Conservation (phyloP, 2,888 invertebrate genomes). For the Macaria liturata region DNA sequence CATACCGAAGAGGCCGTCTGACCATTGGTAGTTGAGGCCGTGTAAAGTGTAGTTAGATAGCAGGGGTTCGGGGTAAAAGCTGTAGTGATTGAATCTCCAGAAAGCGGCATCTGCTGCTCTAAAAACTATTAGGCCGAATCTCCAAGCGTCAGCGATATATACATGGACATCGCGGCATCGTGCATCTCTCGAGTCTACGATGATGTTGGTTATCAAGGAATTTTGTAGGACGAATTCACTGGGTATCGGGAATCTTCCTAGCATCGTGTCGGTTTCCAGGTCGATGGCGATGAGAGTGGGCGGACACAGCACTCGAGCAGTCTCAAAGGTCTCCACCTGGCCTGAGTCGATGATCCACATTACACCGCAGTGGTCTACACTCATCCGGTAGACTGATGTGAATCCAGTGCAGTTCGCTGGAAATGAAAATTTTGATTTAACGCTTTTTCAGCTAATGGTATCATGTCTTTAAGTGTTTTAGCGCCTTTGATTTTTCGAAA, state of each 20-base stretch:
- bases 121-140: conserved; percentile 85
- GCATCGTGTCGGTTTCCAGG: conserved; percentile 84
- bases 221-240: conserved; percentile 86
- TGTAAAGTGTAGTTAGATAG: conserved; percentile 89
- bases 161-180: conserved; percentile 86
- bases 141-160: conserved; percentile 88
- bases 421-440: not conserved
- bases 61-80: conserved; percentile 88
- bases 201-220: conserved; percentile 86
- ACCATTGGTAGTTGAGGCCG: conserved; percentile 91
- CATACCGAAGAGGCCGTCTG: conserved; percentile 91
- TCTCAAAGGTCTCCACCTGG: conserved; percentile 86
- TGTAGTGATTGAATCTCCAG: conserved; percentile 87
- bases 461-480: too few species aligned
- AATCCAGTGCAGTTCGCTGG: conserved; percentile 82
- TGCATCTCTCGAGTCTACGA: conserved; percentile 85
- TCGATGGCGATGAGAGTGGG: conserved; percentile 90
- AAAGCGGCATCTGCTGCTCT: conserved; percentile 82
- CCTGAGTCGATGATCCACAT: conserved; percentile 93
- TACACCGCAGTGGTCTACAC: conserved; percentile 89
- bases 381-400: conserved; percentile 91
- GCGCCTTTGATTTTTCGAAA: too few species aligned
- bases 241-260: conserved; percentile 86
- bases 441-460: too few species aligned
- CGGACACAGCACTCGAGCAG: conserved; percentile 86